Percentiles rank a stretch among this genome's conserved stretches.
These are phyloP conservation scores for Oreochromis mossambicus DNA, from an alignment of 2,797 vertebrate genomes.

Conservation along the genomic window DNA sequence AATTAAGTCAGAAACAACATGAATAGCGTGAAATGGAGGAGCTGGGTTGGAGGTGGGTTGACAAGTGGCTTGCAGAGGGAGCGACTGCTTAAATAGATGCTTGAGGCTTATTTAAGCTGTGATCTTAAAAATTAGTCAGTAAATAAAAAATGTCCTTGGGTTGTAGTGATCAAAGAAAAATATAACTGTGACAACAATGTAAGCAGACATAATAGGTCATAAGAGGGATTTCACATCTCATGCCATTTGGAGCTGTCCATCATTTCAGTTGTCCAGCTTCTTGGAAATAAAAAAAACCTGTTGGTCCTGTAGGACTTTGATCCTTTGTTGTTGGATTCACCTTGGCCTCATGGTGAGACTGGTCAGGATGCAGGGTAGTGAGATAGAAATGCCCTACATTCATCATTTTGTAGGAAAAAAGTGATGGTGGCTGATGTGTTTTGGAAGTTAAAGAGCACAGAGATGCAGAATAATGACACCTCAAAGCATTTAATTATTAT, in stretches of 20 bases:
- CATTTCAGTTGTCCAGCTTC: neutral
- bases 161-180: neutral
- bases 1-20: neutral
- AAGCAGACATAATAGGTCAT: neutral
- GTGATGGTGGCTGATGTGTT: neutral
- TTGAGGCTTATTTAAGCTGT: neutral
- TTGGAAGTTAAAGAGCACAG: neutral
- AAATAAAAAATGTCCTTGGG: neutral
- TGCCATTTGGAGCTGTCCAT: rapidly evolving
- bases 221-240: too few relatives aligned
- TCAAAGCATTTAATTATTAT: neutral
- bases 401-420: neutral
- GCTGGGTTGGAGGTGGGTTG: neutral
- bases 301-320: neutral
- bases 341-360: neutral
- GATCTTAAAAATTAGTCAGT: neutral
- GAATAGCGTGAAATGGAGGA: neutral
- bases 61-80: neutral
- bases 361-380: neutral
- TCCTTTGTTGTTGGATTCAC: neutral
- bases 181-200: neutral
- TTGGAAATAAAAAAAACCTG: neutral
- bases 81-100: neutral
- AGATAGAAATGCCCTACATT: neutral
- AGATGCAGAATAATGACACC: neutral